Evolutionary conservation across 2,797 vertebrate species (phyloP).

Genomic region (Taeniopygia guttata): DNA sequence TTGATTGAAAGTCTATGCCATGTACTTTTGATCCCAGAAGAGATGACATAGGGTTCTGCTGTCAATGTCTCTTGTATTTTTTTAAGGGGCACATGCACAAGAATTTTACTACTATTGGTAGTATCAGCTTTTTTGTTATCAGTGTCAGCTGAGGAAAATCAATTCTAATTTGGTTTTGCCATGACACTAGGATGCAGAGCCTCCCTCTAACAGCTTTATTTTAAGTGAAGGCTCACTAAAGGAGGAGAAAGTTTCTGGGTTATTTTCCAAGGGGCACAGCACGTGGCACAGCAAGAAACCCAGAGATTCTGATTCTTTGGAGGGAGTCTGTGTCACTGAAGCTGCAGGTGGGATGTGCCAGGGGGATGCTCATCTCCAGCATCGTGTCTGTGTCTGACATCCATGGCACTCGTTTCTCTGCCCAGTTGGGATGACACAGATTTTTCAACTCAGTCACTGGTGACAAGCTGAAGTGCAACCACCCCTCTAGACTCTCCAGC

Average conservation of each 20-base stretch:
- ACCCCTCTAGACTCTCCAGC: background rate
- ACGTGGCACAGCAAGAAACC: background rate
- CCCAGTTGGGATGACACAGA: background rate
- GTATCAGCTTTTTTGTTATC: background rate
- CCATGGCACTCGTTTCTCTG: background rate
- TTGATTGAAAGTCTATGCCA: background rate
- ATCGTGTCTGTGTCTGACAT: background rate
- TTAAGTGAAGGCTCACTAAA: background rate
- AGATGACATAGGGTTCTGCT: background rate
- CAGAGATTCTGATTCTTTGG: background rate
- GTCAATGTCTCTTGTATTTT: background rate
- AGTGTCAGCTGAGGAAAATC: background rate
- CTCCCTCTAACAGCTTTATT: background rate
- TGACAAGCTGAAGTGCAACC: background rate
- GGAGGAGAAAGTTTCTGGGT: background rate
- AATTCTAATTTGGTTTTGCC: background rate
- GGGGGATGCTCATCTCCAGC: background rate
- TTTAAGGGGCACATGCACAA: background rate
- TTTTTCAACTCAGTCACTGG: background rate
- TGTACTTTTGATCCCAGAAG: background rate
- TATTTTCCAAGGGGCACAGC: background rate
- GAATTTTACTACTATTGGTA: background rate
- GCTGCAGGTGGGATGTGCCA: background rate
- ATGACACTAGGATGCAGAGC: background rate
- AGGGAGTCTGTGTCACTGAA: background rate